Evolutionary conservation across 2,888 invertebrate genomes (phyloP), one percentile per base, ranked within the genome.

Genomic region (Coenonympha glycerion): DNA sequence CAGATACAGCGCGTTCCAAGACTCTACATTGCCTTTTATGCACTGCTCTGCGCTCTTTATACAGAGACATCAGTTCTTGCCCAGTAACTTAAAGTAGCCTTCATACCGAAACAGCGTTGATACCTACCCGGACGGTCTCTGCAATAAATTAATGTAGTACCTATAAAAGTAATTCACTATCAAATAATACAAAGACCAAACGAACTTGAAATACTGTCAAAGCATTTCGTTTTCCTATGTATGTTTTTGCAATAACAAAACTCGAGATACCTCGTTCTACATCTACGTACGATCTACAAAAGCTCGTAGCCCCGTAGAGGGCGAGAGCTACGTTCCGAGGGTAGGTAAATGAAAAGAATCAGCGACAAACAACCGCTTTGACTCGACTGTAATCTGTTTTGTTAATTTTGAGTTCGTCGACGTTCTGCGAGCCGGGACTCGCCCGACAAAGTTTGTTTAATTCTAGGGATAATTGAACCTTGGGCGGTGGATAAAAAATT

Each of bases 361-460:
- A 69, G 62, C 63, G 49, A 66, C 72, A 79, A 79, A 82, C 79
- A 80, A 77, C 71, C 67, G 68, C 80, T 79, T 82, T 82, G 77
- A 72, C 63, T 66, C 65, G 66, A 78, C 76, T 73, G 79, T 84
- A 84, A 85, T 85, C 81, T 80, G 80, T 84, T 85, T 85, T 84
- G 84, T 85, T 85, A 85, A 84, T 84, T 84, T 76, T 65, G 68
- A 73, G 74, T 76, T 71, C 73, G 73, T 65, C 72, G 69, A 66
- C 63, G 73, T 79, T 76, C 79, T 77, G 70, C 74, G 69, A 59
- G 63, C 62, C 62, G 63, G 62, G n/a, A n/a, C n/a, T n/a, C n/a
- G n/a, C n/a, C n/a, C n/a, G 53, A 49, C 39, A 50, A 45, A 79
- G 57, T 76, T 70, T 71, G 63, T 63, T 58, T 60, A n/a, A 58